Evolutionary conservation across 2,113 vertebrate genomes (phyloP).

Genomic region (Tricholaema leucomelas): DNA sequence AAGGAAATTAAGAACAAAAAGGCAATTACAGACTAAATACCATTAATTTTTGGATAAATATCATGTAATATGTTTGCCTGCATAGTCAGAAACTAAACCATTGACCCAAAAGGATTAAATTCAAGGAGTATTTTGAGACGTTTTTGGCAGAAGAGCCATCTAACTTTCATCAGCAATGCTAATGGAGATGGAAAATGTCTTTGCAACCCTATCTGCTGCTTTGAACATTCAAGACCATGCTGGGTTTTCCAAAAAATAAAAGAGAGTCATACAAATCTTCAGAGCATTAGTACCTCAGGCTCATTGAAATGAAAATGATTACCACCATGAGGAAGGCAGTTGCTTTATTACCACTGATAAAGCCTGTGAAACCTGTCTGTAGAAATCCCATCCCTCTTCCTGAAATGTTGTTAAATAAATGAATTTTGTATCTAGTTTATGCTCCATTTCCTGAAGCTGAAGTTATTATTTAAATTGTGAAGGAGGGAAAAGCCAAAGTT

Average conservation of each 20-base stretch:
- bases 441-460: not conserved
- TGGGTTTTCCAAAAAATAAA: not conserved
- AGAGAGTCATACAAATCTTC: not conserved
- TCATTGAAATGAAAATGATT: slow-evolving; percentile 41
- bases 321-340: not conserved
- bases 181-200: slow-evolving; percentile 3
- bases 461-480: slow-evolving; percentile 40
- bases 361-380: not conserved
- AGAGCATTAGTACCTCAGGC: slow-evolving; percentile 10
- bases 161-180: slow-evolving; percentile 29
- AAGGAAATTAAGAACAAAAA: not conserved
- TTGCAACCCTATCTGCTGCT: slow-evolving; percentile 8
- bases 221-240: not conserved
- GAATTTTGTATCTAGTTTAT: not conserved
- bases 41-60: not conserved
- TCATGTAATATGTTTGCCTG: not conserved
- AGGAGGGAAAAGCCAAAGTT: not conserved
- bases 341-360: not conserved
- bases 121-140: not conserved
- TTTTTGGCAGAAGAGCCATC: not conserved
- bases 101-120: slow-evolving; percentile 1
- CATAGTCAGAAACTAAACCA: not conserved
- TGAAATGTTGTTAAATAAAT: slow-evolving; percentile 38
- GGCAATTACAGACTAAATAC: not conserved
- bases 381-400: slow-evolving; percentile 12